A percentile compares a stretch with the other conserved stretches of the same genome.
Conservation (phyloP, 2,888 invertebrate genomes). For the Drosophila seclusa region DNA sequence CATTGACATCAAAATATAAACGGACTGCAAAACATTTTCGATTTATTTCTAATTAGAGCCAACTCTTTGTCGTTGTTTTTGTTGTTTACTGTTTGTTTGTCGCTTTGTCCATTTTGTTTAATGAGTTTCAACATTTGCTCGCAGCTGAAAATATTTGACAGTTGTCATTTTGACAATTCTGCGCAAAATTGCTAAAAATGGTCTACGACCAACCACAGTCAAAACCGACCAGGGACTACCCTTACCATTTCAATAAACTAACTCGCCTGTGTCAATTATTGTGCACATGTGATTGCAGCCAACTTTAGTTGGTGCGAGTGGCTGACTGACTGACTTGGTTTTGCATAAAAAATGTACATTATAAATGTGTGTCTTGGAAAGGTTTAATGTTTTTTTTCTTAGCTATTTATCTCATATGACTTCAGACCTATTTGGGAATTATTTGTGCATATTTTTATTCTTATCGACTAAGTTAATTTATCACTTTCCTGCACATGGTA, state of each 20-base stretch:
- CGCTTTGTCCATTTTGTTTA: constrained; percentile 66
- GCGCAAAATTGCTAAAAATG: constrained; percentile 54
- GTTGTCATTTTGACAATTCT: constrained; percentile 75
- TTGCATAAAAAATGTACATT: not conserved
- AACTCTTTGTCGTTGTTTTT: constrained; percentile 66
- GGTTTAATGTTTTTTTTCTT: not conserved
- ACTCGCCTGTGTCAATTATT: constrained; percentile 1
- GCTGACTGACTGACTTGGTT: not conserved
- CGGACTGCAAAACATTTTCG: constrained; percentile 72
- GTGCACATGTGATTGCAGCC: constrained; percentile 3
- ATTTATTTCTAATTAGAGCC: constrained; percentile 82
- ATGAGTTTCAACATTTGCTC: constrained; percentile 77
- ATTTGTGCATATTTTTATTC: no score
- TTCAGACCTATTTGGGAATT: no score
- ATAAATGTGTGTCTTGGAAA: not conserved
- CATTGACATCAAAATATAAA: constrained; percentile 70
- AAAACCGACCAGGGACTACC: constrained; percentile 9
- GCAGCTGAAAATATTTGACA: constrained; percentile 78
- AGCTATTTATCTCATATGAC: no score
- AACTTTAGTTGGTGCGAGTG: not conserved
- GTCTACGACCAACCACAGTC: constrained; percentile 7
- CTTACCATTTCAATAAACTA: not conserved
- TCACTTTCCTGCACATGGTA: no score
- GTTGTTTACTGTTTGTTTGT: constrained; percentile 34
- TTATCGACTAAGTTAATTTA: no score